Evolutionary conservation across 2,888 invertebrate species (phyloP).

Genomic region (Galerucella nymphaeae): DNA sequence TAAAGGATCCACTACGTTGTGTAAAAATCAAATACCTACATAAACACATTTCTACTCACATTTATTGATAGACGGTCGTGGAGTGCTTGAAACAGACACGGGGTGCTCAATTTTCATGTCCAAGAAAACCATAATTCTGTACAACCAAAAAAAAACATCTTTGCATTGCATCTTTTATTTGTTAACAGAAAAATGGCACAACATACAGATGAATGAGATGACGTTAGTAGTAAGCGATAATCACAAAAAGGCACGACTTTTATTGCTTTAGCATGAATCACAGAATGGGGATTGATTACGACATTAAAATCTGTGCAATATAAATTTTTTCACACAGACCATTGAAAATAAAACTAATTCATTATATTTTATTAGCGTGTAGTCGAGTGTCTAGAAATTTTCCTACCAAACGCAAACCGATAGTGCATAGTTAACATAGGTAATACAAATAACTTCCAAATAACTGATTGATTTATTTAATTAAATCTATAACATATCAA

Average conservation of each 20-base stretch:
- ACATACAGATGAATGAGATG: neutral
- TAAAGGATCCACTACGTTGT: no score
- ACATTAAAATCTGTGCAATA: no score
- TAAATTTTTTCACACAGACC: no score
- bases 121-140: slow-evolving; percentile 48
- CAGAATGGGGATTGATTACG: no score
- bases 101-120: slow-evolving; percentile 44
- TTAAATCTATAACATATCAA: no score
- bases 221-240: slow-evolving; percentile 3
- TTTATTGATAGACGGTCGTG: slow-evolving; percentile 50
- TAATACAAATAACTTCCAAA: no score
- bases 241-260: slow-evolving; percentile 13
- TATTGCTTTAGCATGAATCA: neutral
- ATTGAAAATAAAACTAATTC: no score
- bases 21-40: no score
- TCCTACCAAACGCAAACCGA: no score
- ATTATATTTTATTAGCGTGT: neutral
- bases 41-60: slow-evolving; percentile 37
- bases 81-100: slow-evolving; percentile 49
- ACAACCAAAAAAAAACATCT: slow-evolving; percentile 29
- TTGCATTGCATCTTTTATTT: neutral
- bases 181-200: slow-evolving; percentile 11
- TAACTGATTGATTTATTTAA: no score
- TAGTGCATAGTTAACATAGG: no score
- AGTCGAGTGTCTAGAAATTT: no score